Base-by-base conservation (phyloP, 1,140 invertebrate genomes). In the Ephestia elutella region DNA sequence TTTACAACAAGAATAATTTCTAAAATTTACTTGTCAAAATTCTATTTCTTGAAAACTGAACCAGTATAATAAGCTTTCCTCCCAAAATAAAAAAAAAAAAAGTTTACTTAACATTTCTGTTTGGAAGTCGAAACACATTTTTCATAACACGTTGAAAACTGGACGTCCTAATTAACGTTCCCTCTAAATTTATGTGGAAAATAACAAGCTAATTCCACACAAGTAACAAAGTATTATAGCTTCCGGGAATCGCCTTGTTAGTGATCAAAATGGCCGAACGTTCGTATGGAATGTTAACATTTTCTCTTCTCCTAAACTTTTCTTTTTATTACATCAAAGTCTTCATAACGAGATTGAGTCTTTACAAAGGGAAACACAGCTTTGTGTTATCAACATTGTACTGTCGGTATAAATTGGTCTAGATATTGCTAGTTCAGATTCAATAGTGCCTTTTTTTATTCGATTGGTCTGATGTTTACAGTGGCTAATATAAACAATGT, bases 181-280 rank as follows among this genome's bases (percentile, higher is more conserved):
- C n/a, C 10, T 50, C 61, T 56, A 74, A 73, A 75, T 71, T 80
- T 73, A 75, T 71, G 59, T 64, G 57, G 66, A 66, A 65, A 72
- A 75, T 66, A 73, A 81, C 64, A 78, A 73, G 44, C 65, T 71
- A 73, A 80, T 77, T 78, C 74, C 44, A 73, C 62, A 69, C 78
- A 72, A 68, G 66, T 67, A 75, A 80, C 68, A 72, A 71, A 78
- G 70, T 76, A 77, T 78, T 76, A 81, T 72, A 73, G 70, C 73
- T 83, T 83, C 78, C 75, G 67, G 73, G 75, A 75, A 77, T 78
- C 67, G 58, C 65, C 74, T 79, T 68, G 73, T 86, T 79, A 80
- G 77, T 71, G 71, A 77, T 80, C 71, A 74, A 78, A 76, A 80
- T 80, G 72, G 71, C 66, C 66, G 55, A 73, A 75, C 75, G 70